Base-by-base conservation (phyloP, 2,888 invertebrate genomes). In the Conops quadrifasciatus region DNA sequence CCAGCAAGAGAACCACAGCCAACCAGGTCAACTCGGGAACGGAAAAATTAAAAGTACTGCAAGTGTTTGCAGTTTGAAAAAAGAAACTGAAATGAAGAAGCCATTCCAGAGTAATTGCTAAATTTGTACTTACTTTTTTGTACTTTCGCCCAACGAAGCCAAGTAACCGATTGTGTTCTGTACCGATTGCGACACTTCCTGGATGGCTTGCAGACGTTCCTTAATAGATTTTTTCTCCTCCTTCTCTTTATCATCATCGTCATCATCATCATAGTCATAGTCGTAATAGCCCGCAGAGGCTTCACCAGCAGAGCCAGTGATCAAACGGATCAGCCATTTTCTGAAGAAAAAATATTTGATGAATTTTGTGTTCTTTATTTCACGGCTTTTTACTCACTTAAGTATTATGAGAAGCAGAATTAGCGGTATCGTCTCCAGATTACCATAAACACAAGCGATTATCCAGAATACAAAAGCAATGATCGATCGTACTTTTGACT, bases 221-320 rank as follows among this genome's bases (percentile, higher is more conserved):
- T 97, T 96, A 68, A 98, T 88, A 77, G 95, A 94, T 87, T 96
- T 97, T 85, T 97, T 97, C 84, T 97, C 97, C 85, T 97, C 97
- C 88, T 94, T 95, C 82, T 96, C 95, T 80, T 92, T 93, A 79
- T 96, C 96, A 73, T 94, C 94, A 21, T 97, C 96, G 75, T 97
- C 97, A 70, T 96, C 96, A 77, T 92, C 89, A 72, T 90, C 90
- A 63, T 91, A 90, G 75, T 91, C 91, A 77, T 90, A 90, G 7
- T 89, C 88, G 58, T 89, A 88, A 49, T 85, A 81, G 64, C 88
- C 78, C 13, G 78, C 75, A 28, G 79, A 77, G 5, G 81, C 74
- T 72, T 82, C 84, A 2, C 79, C 77, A 19, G 79, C 72, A 11
- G 80, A 78, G 36, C 86, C 86, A 0, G 86, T 86, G 26, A 86